These are phyloP conservation scores for Drosophila tsacasi DNA, from an alignment of 1,140 invertebrate species.

Conservation along the genomic window DNA sequence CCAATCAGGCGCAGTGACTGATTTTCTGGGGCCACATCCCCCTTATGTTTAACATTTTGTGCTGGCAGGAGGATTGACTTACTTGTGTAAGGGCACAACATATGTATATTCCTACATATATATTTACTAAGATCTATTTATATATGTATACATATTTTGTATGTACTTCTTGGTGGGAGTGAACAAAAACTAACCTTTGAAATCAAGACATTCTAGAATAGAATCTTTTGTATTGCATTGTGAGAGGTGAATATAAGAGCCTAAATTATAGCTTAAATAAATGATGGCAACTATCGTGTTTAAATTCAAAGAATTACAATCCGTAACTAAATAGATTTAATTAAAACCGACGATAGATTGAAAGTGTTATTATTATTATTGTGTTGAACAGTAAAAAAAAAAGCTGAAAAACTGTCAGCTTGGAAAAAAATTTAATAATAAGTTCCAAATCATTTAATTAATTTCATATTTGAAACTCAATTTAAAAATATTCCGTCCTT, in stretches of 20 bases:
- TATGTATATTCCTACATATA: background rate
- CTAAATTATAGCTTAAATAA: background rate
- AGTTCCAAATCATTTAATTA: too few species aligned
- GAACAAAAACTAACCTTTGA: background rate
- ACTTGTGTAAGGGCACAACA: conserved; percentile 48
- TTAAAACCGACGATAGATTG: too few species aligned
- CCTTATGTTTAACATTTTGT: conserved; percentile 4
- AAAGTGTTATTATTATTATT: too few species aligned
- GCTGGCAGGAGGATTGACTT: conserved; percentile 17
- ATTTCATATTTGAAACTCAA: too few species aligned
- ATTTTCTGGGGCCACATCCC: conserved; percentile 37
- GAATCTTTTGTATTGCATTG: background rate
- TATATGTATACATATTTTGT: background rate
- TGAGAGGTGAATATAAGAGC: background rate
- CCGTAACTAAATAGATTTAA: too few species aligned
- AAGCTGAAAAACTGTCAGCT: too few species aligned
- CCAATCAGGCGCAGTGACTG: conserved; percentile 59
- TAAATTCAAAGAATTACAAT: background rate
- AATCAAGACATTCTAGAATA: background rate
- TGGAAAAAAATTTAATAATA: too few species aligned
- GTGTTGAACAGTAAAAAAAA: too few species aligned
- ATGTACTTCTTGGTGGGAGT: background rate
- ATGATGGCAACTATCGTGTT: background rate
- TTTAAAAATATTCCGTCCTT: too few species aligned
- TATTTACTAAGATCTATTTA: conserved; percentile 1